phyloP scores from a whole-genome alignment of 2,113 vertebrate genomes.

The Condylura cristata region DNA sequence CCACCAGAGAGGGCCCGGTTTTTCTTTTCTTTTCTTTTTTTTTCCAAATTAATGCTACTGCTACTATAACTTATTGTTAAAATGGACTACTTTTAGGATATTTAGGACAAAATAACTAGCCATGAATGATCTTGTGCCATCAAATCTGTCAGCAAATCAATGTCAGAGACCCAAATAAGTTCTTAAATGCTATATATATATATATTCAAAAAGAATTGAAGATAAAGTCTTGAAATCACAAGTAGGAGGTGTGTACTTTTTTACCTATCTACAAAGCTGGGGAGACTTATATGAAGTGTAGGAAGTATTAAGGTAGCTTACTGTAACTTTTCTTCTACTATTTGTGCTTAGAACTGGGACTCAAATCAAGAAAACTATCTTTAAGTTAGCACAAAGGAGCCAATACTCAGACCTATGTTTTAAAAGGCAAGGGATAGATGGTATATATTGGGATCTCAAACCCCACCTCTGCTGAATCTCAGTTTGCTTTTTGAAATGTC shows the following conservation, averaged over 20 bases:
- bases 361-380: not conserved
- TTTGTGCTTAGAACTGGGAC: not conserved
- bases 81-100: not conserved
- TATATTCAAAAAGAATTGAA: not conserved
- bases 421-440: not conserved
- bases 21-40: not conserved
- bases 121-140: not conserved
- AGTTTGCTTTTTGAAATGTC: not conserved
- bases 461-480: not conserved
- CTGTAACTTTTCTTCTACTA: not conserved
- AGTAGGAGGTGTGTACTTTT: not conserved
- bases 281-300: not conserved
- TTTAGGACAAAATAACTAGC: not conserved
- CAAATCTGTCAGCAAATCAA: not conserved
- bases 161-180: not conserved
- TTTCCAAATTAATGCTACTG: not conserved
- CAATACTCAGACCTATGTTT: not conserved
- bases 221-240: not conserved
- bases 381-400: not conserved
- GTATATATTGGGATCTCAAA: rapidly evolving
- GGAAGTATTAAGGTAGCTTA: not conserved
- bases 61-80: not conserved
- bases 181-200: not conserved
- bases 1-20: too few species aligned
- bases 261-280: not conserved